Conservation (phyloP, 2,888 invertebrate genomes). For the Epistrophella euchroma region DNA sequence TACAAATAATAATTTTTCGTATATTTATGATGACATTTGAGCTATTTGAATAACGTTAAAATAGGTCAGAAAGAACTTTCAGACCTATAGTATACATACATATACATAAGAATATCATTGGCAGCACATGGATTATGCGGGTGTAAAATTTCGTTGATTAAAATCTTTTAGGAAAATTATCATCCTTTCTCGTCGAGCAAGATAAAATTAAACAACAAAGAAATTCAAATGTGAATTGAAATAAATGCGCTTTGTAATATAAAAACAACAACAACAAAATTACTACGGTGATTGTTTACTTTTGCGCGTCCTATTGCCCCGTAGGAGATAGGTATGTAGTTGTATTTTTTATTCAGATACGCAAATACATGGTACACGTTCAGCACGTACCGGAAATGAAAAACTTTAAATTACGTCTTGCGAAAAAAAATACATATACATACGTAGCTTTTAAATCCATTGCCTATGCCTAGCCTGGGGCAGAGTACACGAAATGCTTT, state of each 20-base stretch:
- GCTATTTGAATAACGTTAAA: constrained; percentile 9
- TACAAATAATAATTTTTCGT: neutral
- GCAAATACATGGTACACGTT: constrained; percentile 51
- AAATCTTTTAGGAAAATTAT: neutral
- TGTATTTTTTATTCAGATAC: constrained; percentile 28
- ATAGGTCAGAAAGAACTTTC: constrained; percentile 15
- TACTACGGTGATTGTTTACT: constrained; percentile 5
- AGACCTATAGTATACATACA: neutral
- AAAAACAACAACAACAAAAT: neutral
- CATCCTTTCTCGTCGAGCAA: neutral
- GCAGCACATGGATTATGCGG: neutral
- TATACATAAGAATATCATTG: neutral
- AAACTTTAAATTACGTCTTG: constrained; percentile 54
- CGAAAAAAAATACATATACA: constrained; percentile 27
- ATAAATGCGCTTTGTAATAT: neutral
- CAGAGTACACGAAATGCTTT: neutral
- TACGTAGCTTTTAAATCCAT: constrained; percentile 21
- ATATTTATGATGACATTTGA: constrained; percentile 11
- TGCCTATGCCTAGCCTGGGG: neutral
- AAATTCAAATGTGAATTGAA: constrained; percentile 1
- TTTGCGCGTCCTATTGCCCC: constrained; percentile 28
- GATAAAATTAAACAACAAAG: constrained; percentile 25
- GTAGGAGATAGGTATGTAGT: neutral
- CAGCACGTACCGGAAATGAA: constrained; percentile 47
- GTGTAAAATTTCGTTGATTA: constrained; percentile 11